phyloP scores from a whole-genome alignment of 2,888 invertebrate genomes.

The Himalopsyche kuldschensis region DNA sequence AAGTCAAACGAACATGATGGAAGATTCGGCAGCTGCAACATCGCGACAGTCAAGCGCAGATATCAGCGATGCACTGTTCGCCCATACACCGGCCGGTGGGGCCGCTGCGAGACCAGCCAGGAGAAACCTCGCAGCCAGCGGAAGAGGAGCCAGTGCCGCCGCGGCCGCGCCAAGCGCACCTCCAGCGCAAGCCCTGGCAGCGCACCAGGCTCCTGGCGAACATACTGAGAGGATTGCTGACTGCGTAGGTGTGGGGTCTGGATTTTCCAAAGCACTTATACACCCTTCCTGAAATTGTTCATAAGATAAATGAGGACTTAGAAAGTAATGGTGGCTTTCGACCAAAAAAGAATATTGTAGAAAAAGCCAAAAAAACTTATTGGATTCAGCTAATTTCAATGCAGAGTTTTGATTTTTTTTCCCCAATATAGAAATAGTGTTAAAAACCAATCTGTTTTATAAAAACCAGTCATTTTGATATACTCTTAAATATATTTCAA shows the following conservation, averaged over 20 bases:
- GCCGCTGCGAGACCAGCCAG: conserved; percentile 46
- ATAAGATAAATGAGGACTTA: not conserved
- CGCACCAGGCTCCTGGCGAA: conserved; percentile 21
- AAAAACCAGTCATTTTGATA: too few relatives aligned
- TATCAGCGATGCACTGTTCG: conserved; percentile 44
- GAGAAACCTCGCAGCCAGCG: conserved; percentile 46
- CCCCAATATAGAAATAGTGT: too few relatives aligned
- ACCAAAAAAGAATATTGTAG: too few relatives aligned
- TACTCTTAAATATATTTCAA: too few relatives aligned
- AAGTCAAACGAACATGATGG: conserved; percentile 10
- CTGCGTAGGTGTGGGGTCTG: not conserved
- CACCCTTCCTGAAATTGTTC: conserved; percentile 10
- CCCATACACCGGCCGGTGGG: conserved; percentile 48
- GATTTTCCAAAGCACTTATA: not conserved
- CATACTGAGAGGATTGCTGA: not conserved
- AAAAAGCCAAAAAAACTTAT: too few relatives aligned
- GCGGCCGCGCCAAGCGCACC: conserved; percentile 48
- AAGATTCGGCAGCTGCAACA: not conserved
- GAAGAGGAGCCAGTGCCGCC: conserved; percentile 50
- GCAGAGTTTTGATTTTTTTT: too few relatives aligned
- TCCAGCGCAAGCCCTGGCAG: conserved; percentile 23
- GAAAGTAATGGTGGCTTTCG: too few relatives aligned
- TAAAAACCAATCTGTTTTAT: too few relatives aligned
- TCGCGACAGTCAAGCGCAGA: conserved; percentile 26
- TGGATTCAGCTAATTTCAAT: too few relatives aligned